Evolutionary conservation across 2,113 vertebrate genomes (phyloP), one percentile per base, ranked within the genome.

Genomic region (Stomatorhinus ivindoensis): DNA sequence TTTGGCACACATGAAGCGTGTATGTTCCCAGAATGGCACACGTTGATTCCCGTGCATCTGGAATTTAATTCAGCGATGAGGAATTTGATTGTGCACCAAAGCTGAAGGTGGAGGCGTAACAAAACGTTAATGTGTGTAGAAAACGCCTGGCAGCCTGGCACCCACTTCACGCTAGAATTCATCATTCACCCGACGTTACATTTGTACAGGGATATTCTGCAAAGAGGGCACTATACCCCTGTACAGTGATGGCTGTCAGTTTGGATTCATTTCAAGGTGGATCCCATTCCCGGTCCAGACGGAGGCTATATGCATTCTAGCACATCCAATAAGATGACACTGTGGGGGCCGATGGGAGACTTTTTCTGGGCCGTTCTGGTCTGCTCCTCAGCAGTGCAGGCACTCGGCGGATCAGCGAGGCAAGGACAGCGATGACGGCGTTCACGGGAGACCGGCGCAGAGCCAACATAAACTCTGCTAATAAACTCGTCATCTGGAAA

Each of bases 41-140:
- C 73, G 35, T 80, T 80, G n/a, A 69, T 80, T 80, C 73, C 73
- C 35, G 73, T 80, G 73, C 73, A 80, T 80, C 17, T 80, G 73
- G 15, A 42, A 80, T 80, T 80, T 80, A 80, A 80, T 80, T 80
- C n/a, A 80, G 73, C 35, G 15, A 80, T 13, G 35, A 42, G 73
- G 35, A 42, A 42, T 80, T 80, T 19, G 73, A 80, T 80, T 80
- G 31, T 80, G 73, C 15, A 39, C 44, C 39, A 39, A 46, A 84
- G 44, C 82, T 84, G 44, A 44, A 46, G 21, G 82, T 46, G 44
- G 44, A 46, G 39, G 42, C 39, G 21, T 84, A 84, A 24, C 17
- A 84, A 47, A 84, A 47, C 10, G 82, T 9, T 84, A 84, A 84
- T 47, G 82, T 84, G 82, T 19, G 19, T 84, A n/a, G 39, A 24